Conservation (phyloP, 2,888 invertebrate species). For the Sinopyrophorus schimmeli region DNA sequence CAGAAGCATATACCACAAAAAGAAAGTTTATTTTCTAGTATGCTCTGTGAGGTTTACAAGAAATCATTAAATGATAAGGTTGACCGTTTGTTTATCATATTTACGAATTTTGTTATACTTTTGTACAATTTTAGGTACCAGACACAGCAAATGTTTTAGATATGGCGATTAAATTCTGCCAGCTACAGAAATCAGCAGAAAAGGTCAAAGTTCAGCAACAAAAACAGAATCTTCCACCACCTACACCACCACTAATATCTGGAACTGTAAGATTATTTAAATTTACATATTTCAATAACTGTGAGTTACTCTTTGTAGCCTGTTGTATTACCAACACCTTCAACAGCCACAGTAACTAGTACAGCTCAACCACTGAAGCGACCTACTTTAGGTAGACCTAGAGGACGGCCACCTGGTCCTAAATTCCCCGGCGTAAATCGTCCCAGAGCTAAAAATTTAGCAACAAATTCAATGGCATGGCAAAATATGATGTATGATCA, state of each 20-base stretch:
- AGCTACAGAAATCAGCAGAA: constrained; percentile 62
- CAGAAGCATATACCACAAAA: constrained; percentile 66
- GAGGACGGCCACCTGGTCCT: constrained; percentile 59
- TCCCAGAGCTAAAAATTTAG: constrained; percentile 44
- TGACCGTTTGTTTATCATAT: too few relatives aligned
- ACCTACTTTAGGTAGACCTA: constrained; percentile 54
- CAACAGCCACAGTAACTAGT: constrained; percentile 28
- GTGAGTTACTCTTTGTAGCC: constrained; percentile 20
- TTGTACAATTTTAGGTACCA: constrained; percentile 52
- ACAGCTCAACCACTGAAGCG: constrained; percentile 40
- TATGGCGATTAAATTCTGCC: constrained; percentile 71
- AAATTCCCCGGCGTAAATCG: constrained; percentile 42
- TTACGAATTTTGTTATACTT: too few relatives aligned
- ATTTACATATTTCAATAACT: constrained; percentile 1
- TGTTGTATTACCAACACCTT: constrained; percentile 35
- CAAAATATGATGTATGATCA: constrained; percentile 44
- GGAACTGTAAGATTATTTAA: constrained; percentile 14
- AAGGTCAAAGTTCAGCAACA: constrained; percentile 56
- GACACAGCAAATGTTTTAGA: constrained; percentile 68
- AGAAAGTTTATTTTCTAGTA: constrained; percentile 63
- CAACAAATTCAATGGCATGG: constrained; percentile 40
- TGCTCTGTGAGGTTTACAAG: constrained; percentile 73
- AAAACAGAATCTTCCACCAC: constrained; percentile 30
- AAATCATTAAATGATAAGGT: constrained; percentile 64
- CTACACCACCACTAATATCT: constrained; percentile 5